A percentile compares a stretch with the other conserved stretches of the same genome.
Evolutionary conservation across 2,797 vertebrate species (phyloP).

Genomic region (Sitta carolinensis): DNA sequence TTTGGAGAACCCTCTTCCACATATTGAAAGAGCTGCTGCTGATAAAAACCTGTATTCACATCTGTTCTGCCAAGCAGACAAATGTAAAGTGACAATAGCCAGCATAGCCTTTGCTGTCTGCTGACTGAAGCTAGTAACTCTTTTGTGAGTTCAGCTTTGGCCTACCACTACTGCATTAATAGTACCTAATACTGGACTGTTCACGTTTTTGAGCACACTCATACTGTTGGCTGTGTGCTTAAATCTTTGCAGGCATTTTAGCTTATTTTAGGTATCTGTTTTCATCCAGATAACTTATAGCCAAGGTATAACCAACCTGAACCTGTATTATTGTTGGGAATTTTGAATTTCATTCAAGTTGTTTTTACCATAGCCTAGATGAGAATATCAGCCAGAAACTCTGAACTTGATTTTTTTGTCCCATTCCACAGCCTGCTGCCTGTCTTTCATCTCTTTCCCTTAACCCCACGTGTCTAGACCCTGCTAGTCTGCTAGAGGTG

Average conservation of each 20-base stretch:
- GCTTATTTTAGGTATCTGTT: neutral
- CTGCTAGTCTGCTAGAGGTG: neutral
- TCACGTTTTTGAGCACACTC: neutral
- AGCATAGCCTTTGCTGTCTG: neutral
- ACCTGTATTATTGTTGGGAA: neutral
- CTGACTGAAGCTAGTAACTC: neutral
- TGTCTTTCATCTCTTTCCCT: neutral
- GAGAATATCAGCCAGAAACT: neutral
- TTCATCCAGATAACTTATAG: neutral
- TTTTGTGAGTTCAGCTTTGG: neutral
- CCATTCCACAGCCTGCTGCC: neutral
- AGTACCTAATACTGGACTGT: neutral
- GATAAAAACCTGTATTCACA: accelerated
- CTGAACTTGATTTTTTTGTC: neutral
- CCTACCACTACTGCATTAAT: neutral
- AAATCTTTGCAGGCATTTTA: neutral
- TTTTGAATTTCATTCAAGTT: neutral
- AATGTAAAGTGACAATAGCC: neutral
- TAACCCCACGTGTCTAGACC: neutral
- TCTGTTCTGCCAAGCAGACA: neutral
- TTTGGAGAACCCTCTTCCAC: neutral
- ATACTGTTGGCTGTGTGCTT: neutral
- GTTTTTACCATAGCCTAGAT: neutral
- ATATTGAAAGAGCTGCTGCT: neutral
- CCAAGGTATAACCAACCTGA: neutral